Percentiles rank a stretch among this genome's conserved stretches.
Evolutionary conservation across 2,797 vertebrate genomes (phyloP).

Genomic region (Poliocrania exsul): DNA sequence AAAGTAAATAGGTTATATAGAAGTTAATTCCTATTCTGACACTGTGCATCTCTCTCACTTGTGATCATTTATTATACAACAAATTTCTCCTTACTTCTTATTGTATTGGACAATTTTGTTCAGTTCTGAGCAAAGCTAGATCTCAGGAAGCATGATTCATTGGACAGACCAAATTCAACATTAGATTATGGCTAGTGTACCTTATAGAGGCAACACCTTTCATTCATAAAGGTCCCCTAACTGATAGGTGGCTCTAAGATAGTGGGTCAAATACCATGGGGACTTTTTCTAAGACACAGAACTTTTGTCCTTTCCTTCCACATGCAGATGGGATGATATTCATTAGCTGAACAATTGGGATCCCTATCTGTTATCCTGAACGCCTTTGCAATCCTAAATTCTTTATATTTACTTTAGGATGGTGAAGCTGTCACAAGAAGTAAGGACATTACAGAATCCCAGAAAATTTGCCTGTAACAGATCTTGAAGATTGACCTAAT

Average conservation of each 20-base stretch:
- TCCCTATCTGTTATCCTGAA: not conserved
- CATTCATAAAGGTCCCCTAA: not conserved
- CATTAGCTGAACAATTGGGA: not conserved
- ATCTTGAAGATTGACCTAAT: not conserved
- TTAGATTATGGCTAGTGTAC: not conserved
- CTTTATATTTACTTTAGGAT: not conserved
- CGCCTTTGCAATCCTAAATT: not conserved
- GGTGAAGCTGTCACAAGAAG: not conserved
- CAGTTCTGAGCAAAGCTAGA: not conserved
- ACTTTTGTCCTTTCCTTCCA: not conserved
- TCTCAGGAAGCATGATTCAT: not conserved
- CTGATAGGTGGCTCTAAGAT: not conserved
- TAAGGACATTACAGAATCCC: not conserved
- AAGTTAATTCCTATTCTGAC: not conserved
- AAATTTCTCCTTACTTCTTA: not conserved
- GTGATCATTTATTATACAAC: not conserved
- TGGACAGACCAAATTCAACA: not conserved
- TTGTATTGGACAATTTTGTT: not conserved
- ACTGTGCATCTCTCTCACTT: not conserved
- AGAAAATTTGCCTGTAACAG: not conserved
- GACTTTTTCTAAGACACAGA: not conserved
- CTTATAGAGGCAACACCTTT: not conserved
- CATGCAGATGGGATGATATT: not conserved
- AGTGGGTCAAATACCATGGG: not conserved
- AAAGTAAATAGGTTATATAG: not conserved